Evolutionary conservation across 2,797 vertebrate genomes (phyloP), one percentile per base, ranked within the genome.

Genomic region (Helicolenus hilgendorfi): DNA sequence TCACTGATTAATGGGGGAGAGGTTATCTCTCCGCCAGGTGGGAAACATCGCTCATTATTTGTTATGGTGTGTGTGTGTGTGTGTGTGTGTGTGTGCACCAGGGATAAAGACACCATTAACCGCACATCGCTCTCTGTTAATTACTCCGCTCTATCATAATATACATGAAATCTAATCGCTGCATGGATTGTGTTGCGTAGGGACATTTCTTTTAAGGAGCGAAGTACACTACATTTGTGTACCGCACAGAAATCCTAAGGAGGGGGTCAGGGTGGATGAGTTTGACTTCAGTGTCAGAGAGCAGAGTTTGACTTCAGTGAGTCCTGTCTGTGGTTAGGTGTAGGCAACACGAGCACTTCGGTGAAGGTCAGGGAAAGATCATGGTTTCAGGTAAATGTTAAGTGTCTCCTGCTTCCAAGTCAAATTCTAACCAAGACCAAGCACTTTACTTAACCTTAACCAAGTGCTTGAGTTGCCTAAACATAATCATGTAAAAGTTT

Each of bases 1-100:
- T 15, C 5, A 56, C 59, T 81, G 84, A 92, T 82, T 53, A 73
- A 85, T 81, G 68, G 15, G 10, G 20, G 18, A 24, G 53, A 70
- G 60, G 72, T 36, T 26, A 4, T 59, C 74, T 38, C 10, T 13
- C 53, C 11, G 1, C 20, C 64, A 69, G 80, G 72, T 75, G 83
- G 35, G 55, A 45, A 27, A 18, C 72, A 62, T 63, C 0, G 1
- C 62, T 83, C 63, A 55, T 72, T 53, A 29, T 69, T 73, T 70
- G 15, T 1, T 20, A 18, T 2, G 38, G 27, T 41, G 11, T 9
- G 22, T 33, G 62, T 29, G 41, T 62, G 58, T 18, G 11, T 41
- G 8, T 36, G 35, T 36, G 35, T 45, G 13, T 15, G 41, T 45
- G 49, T 45, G 41, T 45, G 41, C 41, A 45, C 45, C 56, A 14